Conservation (phyloP, 1,140 invertebrate genomes). For the Chrysomallon squamiferum region DNA sequence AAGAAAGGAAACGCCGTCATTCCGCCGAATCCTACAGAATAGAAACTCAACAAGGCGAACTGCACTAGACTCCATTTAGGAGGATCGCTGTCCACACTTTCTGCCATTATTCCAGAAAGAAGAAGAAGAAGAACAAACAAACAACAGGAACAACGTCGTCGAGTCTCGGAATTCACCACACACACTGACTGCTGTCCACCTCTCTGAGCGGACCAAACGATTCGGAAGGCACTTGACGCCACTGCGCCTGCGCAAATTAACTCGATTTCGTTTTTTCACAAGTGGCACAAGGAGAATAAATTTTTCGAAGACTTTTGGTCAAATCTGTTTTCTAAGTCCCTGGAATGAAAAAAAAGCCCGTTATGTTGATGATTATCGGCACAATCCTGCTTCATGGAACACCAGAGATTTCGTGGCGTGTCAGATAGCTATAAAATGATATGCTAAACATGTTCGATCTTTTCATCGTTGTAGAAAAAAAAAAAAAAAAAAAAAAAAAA, state of each 20-base stretch:
- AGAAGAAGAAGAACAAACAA: background rate
- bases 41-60: constrained; percentile 24
- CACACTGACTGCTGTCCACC: background rate
- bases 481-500: too few species aligned
- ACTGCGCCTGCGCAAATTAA: constrained; percentile 4
- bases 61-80: constrained; percentile 29
- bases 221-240: constrained; percentile 4
- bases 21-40: constrained; percentile 27
- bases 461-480: too few species aligned
- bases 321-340: background rate
- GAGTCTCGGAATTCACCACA: too few species aligned
- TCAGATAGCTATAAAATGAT: background rate
- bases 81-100: background rate
- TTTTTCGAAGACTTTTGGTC: background rate
- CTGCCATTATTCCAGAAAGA: background rate
- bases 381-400: background rate
- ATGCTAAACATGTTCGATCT: background rate
- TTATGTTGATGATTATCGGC: background rate
- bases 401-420: background rate
- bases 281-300: background rate
- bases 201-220: background rate
- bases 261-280: background rate
- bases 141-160: too few species aligned
- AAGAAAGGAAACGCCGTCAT: constrained; percentile 30
- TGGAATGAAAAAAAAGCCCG: background rate